These are phyloP conservation scores for Leptestheria dahalacensis DNA, from an alignment of 1,140 invertebrate species.

Conservation along the genomic window DNA sequence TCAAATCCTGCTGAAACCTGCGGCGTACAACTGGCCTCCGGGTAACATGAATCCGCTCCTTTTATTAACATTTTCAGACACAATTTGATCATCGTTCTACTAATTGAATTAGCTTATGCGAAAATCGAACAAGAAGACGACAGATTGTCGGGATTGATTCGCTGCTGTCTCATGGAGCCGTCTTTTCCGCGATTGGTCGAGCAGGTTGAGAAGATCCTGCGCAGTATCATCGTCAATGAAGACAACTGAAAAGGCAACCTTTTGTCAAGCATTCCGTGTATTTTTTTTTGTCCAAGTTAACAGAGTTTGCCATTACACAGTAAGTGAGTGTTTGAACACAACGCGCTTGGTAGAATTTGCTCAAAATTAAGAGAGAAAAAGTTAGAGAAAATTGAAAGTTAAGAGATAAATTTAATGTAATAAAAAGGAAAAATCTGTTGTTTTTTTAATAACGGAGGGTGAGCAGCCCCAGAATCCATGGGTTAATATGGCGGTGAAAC, in stretches of 20 bases:
- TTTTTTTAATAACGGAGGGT: not conserved
- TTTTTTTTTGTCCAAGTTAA: conserved; percentile 2
- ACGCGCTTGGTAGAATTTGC: not conserved
- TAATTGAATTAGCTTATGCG: conserved; percentile 1
- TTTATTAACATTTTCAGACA: not conserved
- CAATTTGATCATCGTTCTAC: not conserved
- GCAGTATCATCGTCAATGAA: not conserved
- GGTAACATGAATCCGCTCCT: not conserved
- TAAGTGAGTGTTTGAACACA: not conserved
- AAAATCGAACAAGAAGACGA: not conserved
- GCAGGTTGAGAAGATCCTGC: not conserved
- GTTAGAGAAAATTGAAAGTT: not conserved
- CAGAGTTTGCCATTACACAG: not conserved
- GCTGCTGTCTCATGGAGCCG: conserved; percentile 1
- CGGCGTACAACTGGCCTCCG: conserved; percentile 1
- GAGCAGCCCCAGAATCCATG: no score
- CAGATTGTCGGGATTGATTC: not conserved
- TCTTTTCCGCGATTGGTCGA: conserved; percentile 1
- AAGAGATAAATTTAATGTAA: not conserved
- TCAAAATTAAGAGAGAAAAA: not conserved
- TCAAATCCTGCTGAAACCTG: not conserved
- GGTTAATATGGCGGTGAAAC: no score
- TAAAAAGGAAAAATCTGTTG: not conserved
- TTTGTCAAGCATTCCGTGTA: not conserved
- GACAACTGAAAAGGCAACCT: not conserved